These are phyloP conservation scores for Scolopax bukidnonensis DNA, from an alignment of 2,797 vertebrate species.

Conservation along the genomic window DNA sequence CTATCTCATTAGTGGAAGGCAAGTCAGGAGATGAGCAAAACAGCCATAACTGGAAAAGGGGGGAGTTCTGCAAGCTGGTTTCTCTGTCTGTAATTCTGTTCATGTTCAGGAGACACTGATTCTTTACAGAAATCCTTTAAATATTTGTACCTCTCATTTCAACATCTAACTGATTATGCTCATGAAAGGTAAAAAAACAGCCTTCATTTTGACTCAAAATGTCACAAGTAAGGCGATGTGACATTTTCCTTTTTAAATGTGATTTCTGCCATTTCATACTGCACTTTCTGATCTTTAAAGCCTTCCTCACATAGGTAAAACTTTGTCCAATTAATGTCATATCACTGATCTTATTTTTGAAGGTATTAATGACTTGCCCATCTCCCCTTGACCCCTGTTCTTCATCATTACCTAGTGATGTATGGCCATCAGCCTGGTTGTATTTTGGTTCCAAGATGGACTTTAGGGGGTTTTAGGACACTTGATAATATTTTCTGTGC, in stretches of 20 bases:
- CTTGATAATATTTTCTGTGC: neutral
- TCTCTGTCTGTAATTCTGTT: neutral
- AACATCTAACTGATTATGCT: neutral
- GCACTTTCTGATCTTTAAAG: conserved; percentile 18
- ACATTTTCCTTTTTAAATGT: conserved; percentile 19
- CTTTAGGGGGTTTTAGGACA: neutral
- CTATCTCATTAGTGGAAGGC: neutral
- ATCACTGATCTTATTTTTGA: neutral
- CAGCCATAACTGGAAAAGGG: neutral
- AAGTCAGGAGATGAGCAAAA: neutral
- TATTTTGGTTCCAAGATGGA: neutral
- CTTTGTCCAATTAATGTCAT: neutral
- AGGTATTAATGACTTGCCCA: neutral
- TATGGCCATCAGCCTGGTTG: neutral
- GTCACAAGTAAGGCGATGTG: neutral
- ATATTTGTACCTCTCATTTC: neutral
- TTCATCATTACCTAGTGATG: neutral
- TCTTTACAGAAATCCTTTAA: neutral
- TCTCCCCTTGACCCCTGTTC: neutral
- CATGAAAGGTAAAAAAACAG: neutral
- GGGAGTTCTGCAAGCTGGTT: neutral
- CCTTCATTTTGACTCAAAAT: neutral
- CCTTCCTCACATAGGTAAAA: neutral
- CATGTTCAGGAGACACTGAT: neutral
- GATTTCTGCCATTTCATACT: neutral